These are phyloP conservation scores for Tauraco erythrolophus DNA, from an alignment of 2,113 vertebrate genomes.

Conservation along the genomic window DNA sequence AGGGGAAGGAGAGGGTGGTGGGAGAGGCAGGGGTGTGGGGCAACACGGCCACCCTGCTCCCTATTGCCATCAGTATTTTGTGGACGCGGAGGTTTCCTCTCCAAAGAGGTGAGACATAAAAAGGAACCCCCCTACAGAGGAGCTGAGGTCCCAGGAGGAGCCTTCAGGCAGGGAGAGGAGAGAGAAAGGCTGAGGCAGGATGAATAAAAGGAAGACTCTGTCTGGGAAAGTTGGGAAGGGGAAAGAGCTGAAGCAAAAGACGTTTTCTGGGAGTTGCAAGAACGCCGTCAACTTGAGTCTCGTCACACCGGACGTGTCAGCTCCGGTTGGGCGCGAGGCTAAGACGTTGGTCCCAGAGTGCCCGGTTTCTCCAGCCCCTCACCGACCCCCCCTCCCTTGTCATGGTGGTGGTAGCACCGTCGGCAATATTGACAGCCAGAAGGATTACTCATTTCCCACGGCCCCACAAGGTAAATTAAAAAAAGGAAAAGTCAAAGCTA, in stretches of 20 bases:
- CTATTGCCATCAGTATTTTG: fast-evolving
- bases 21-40: not conserved
- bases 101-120: not conserved
- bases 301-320: not conserved
- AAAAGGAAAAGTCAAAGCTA: conserved; percentile 82
- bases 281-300: not conserved
- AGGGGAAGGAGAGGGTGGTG: not conserved
- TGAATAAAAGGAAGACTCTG: not conserved
- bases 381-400: conserved; percentile 3
- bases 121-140: not conserved
- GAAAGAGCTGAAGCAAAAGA: not conserved
- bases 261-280: not conserved
- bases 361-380: conserved; percentile 19
- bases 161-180: not conserved
- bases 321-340: not conserved
- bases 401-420: not conserved
- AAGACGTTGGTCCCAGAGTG: not conserved
- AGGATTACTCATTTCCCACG: conserved; percentile 76
- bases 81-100: not conserved
- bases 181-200: not conserved
- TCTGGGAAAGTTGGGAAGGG: not conserved
- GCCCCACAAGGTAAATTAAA: conserved; percentile 81
- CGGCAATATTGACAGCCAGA: conserved; percentile 77
- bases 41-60: not conserved
- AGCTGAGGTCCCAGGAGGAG: not conserved